Evolutionary conservation across 1,140 invertebrate genomes (phyloP), one percentile per base, ranked within the genome.

Genomic region (Pissodes strobi): DNA sequence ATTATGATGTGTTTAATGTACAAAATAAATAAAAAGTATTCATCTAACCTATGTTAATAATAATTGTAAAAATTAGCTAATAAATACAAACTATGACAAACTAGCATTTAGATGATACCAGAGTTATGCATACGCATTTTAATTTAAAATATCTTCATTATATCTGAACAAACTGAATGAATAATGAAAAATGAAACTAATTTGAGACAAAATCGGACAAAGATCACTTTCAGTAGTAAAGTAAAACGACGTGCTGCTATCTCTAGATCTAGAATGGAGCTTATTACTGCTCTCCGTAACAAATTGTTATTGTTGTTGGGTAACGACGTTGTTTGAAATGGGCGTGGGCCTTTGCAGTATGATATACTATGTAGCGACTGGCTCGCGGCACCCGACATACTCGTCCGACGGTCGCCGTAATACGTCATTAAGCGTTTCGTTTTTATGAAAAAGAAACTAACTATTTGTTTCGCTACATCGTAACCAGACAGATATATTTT

Each of bases 221-320:
- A n/a, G 56, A 48, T 52, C 38, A 37, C 37, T 52, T 61, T 52
- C 58, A 52, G 58, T 61, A 61, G 58, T 61, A 52, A 41, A 61
- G 58, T 51, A 43, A 61, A 61, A 61, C 58, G 58, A 51, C 58
- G 48, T 41, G 48, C 37, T 10, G n/a, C 23, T 52, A 62, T 51
- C 46, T 62, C 38, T 21, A 46, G 25, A 62, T 62, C 60, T 62
- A 27, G 41, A 53, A 59, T 71, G 72, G 67, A 66, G 72, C 72
- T 77, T 77, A 75, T 77, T 76, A 76, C 69, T 48, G 66, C 56
- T 55, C 66, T 63, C 70, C 70, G 73, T 76, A 78, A 78, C 76
- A 78, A 78, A 78, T 78, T 76, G 76, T 76, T 78, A 78, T 78
- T 78, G 73, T 76, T 74, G 76, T 72, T 76, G 70, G 74, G 74